Evolutionary conservation across 2,113 vertebrate genomes (phyloP), one percentile per base, ranked within the genome.

Genomic region (Paradoxurus hermaphroditus): DNA sequence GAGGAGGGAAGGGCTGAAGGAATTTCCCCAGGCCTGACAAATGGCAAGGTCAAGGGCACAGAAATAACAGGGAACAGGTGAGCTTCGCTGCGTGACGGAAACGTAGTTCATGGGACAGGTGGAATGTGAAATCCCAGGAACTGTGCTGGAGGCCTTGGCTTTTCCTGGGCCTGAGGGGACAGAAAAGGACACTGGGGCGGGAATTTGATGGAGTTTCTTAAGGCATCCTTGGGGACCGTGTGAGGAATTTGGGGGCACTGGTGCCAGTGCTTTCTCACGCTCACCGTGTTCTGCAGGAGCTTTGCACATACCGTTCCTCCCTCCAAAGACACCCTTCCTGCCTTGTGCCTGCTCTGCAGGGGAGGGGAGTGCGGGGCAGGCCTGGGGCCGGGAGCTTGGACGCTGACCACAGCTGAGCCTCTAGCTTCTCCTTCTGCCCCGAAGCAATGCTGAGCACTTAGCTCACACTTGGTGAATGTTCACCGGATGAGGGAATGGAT

Each of bases 151-250:
- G 63, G 36, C 4, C 25, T 21, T 0, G 11, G 23, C 21, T 14
- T 15, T 53, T 10, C 59, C 41, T 23, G 41, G 46, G 15, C 31
- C 34, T 29, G 1, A 8, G 18, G 31, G 23, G 65, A 10, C 11
- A 23, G 49, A 9, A 49, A 49, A n/a, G 39, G 39, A 7, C 18
- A 5, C 0, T 0, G 13, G 5, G 2, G 1, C 3, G 7, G 51
- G 18, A 31, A 27, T 34, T 1, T 5, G 25, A 34, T 5, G 6
- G 65, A 0, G 3, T 3, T 23, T 41, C 81, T 62, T 25, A 25
- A 78, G 9, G 7, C 15, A 2, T 12, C 31, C 7, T 85, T 1
- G 2, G 19, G 36, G 68, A 14, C 25, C 5, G 27, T 0, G 0
- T 29, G 27, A 67, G 39, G 68, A 53, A n/a, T 16, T n/a, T 29